A percentile compares a stretch with the other conserved stretches of the same genome.
These are phyloP conservation scores for Choreutis nemorana DNA, from an alignment of 2,888 invertebrate species.

Conservation along the genomic window DNA sequence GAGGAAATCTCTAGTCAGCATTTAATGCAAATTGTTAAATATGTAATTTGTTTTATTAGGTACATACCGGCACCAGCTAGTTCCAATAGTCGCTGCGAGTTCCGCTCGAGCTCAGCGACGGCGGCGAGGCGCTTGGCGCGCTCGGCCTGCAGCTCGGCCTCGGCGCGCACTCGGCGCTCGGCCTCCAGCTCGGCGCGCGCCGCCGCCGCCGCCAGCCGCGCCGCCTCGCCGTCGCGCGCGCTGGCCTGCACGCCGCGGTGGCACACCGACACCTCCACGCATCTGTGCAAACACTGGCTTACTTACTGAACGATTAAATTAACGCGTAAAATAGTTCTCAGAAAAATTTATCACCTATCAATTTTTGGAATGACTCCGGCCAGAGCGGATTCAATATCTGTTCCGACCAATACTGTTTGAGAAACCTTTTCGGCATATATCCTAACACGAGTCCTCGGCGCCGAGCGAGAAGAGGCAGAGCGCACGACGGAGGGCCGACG, in stretches of 20 bases:
- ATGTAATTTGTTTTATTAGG: no score
- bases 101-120: slow-evolving; percentile 76
- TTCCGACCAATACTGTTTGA: slow-evolving; percentile 78
- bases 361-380: slow-evolving; percentile 65
- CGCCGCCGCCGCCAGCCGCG: slow-evolving; percentile 64
- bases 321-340: not conserved
- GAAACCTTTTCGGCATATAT: slow-evolving; percentile 83
- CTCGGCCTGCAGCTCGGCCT: slow-evolving; percentile 72
- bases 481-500: slow-evolving; percentile 46
- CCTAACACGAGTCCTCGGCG: slow-evolving; percentile 56
- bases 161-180: slow-evolving; percentile 62
- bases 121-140: slow-evolving; percentile 77
- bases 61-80: slow-evolving; percentile 58
- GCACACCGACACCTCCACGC: slow-evolving; percentile 52
- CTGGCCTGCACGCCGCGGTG: slow-evolving; percentile 71
- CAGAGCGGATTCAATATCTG: slow-evolving; percentile 76
- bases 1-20: no score
- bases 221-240: slow-evolving; percentile 70
- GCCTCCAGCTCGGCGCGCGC: slow-evolving; percentile 68
- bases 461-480: slow-evolving; percentile 43
- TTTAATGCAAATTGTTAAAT: no score
- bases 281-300: slow-evolving; percentile 17
- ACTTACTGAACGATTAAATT: not conserved
- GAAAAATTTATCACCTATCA: slow-evolving; percentile 32
- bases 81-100: slow-evolving; percentile 75